phyloP scores from a whole-genome alignment of 2,113 vertebrate species.

The Nanorana parkeri region DNA sequence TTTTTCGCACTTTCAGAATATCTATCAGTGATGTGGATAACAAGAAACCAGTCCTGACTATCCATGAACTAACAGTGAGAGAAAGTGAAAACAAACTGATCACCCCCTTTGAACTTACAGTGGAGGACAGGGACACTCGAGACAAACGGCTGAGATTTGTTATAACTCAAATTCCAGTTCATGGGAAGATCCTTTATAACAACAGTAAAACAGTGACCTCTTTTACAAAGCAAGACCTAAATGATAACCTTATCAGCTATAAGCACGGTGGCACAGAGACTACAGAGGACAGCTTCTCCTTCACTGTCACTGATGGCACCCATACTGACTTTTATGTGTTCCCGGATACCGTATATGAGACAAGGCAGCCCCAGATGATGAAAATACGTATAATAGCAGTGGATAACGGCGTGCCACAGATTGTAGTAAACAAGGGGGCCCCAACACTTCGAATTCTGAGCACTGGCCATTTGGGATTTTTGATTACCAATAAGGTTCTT shows the following conservation, averaged over 20 bases:
- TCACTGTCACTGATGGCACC: constrained; percentile 92
- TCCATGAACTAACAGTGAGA: constrained; percentile 82
- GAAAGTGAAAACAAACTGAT: constrained; percentile 89
- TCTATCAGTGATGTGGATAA: constrained; percentile 95
- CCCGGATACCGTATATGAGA: constrained; percentile 88
- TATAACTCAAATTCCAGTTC: constrained; percentile 87
- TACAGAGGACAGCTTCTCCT: constrained; percentile 89
- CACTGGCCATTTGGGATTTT: constrained; percentile 84
- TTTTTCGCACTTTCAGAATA: constrained; percentile 94
- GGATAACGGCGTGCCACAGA: constrained; percentile 86
- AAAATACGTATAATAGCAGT: constrained; percentile 83
- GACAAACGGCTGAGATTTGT: constrained; percentile 83
- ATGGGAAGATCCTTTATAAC: constrained; percentile 88
- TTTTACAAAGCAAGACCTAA: constrained; percentile 94
- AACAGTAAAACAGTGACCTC: constrained; percentile 74
- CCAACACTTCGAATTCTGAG: constrained; percentile 80
- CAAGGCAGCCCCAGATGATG: constrained; percentile 87
- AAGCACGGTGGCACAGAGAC: constrained; percentile 89
- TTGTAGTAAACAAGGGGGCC: constrained; percentile 87
- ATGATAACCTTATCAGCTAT: constrained; percentile 94
- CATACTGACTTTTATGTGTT: constrained; percentile 93
- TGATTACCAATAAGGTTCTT: constrained; percentile 88
- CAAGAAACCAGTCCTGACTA: constrained; percentile 90
- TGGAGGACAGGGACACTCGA: constrained; percentile 89
- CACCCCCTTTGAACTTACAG: constrained; percentile 92